A percentile compares a stretch with the other conserved stretches of the same genome.
Evolutionary conservation across 2,797 vertebrate genomes (phyloP).

Genomic region (Ficedula albicollis): DNA sequence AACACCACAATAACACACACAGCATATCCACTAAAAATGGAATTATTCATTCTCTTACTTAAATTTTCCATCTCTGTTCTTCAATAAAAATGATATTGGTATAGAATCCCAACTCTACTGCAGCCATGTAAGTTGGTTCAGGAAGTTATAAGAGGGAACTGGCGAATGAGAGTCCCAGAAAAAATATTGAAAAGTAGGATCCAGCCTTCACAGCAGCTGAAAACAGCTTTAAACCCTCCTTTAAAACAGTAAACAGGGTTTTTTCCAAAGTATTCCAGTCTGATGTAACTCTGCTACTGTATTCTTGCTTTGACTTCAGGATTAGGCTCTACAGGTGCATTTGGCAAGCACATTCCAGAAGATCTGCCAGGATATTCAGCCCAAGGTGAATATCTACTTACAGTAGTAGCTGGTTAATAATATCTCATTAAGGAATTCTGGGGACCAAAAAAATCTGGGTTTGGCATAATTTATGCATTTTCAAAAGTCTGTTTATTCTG

Average conservation of each 20-base stretch:
- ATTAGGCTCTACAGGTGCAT: not conserved
- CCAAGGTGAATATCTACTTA: not conserved
- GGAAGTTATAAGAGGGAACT: not conserved
- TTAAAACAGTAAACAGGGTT: not conserved
- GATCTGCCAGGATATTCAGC: not conserved
- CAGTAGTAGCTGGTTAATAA: not conserved
- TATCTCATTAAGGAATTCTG: not conserved
- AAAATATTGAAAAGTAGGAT: not conserved
- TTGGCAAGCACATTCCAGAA: not conserved
- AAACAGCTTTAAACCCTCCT: not conserved
- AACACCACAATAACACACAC: not conserved
- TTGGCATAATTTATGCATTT: not conserved
- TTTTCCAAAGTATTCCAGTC: not conserved
- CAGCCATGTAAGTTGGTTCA: not conserved
- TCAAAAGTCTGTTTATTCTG: not conserved
- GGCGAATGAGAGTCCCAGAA: not conserved
- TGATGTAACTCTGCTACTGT: not conserved
- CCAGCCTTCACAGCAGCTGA: not conserved
- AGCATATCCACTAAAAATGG: not conserved
- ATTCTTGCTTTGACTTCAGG: not conserved
- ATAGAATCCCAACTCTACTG: not conserved
- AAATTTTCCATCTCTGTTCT: not conserved
- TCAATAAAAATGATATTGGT: not conserved
- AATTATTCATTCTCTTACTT: conserved; percentile 25
- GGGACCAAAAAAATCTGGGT: not conserved